Evolutionary conservation across 1,140 invertebrate genomes (phyloP).

Genomic region (Phocides pigmalion): DNA sequence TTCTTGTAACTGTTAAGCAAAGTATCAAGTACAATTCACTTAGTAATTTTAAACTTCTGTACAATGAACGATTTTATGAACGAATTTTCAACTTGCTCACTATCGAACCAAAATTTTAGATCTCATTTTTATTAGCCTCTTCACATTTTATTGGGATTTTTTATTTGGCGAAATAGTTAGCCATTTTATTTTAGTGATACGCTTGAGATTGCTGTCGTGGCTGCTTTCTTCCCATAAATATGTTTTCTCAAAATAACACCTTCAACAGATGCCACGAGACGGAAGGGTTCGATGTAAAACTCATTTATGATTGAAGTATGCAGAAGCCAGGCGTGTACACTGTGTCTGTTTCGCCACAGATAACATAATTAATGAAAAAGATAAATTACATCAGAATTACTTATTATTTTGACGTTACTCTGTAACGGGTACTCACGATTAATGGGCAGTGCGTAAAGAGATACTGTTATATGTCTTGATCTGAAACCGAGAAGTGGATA

Average conservation of each 20-base stretch:
- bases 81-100: conserved; percentile 75
- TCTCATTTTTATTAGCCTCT: conserved; percentile 70
- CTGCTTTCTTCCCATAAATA: conserved; percentile 33
- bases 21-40: conserved; percentile 68
- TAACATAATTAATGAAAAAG: too few species aligned
- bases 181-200: neutral
- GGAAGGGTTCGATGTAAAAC: too few species aligned
- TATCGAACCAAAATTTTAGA: conserved; percentile 79
- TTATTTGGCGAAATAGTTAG: conserved; percentile 23
- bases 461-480: too few species aligned
- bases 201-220: conserved; percentile 14
- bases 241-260: neutral
- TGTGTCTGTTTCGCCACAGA: too few species aligned
- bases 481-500: too few species aligned
- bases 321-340: too few species aligned
- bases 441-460: too few species aligned
- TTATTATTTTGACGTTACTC: too few species aligned
- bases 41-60: conserved; percentile 53
- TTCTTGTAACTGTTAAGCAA: conserved; percentile 48
- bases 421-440: too few species aligned
- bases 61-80: conserved; percentile 64
- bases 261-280: too few species aligned
- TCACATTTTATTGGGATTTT: conserved; percentile 39
- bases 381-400: too few species aligned
- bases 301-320: too few species aligned